Evolutionary conservation across 2,113 vertebrate genomes (phyloP).

Genomic region (Arizona elegans): DNA sequence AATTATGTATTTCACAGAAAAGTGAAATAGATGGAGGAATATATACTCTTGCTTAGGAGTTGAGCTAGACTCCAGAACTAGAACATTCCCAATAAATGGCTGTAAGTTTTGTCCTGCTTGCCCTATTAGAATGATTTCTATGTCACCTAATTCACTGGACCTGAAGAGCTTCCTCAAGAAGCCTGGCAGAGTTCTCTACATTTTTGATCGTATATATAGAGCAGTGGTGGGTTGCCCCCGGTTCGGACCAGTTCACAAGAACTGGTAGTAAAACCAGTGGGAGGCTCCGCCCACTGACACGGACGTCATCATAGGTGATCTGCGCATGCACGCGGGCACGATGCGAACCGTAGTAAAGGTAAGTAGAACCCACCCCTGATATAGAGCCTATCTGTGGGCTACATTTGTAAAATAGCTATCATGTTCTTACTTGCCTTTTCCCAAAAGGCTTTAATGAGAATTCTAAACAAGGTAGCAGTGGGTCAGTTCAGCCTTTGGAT

Average conservation of each 20-base stretch:
- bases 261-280: too few species aligned
- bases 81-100: not conserved
- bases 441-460: not conserved
- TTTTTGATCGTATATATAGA: not conserved
- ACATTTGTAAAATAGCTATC: not conserved
- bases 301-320: too few species aligned
- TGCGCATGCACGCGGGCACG: too few species aligned
- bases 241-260: too few species aligned
- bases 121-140: not conserved
- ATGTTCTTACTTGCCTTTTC: not conserved
- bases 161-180: not conserved
- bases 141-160: not conserved
- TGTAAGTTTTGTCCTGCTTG: not conserved
- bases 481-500: not conserved
- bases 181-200: not conserved
- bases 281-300: too few species aligned
- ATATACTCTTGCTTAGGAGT: not conserved
- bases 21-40: not conserved
- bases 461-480: not conserved
- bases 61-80: not conserved
- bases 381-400: not conserved
- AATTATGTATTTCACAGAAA: not conserved
- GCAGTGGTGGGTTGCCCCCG: not conserved
- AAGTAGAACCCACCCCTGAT: too few species aligned
- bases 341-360: too few species aligned